Evolutionary conservation across 1,140 invertebrate genomes (phyloP).

Genomic region (Drosophila ananassae): DNA sequence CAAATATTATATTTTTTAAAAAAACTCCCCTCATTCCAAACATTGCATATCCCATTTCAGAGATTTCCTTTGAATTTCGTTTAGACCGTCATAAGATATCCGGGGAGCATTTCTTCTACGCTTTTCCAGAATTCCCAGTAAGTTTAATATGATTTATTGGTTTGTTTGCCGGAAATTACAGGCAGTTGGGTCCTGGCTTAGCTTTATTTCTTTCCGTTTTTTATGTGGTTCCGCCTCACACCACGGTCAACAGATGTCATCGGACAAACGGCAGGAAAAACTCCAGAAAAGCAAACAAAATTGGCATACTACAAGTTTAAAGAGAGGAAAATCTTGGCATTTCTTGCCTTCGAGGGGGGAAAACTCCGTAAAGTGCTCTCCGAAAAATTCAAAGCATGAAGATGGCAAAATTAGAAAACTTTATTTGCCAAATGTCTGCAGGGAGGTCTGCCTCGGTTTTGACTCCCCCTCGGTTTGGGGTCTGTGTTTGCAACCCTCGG

Average conservation of each 20-base stretch:
- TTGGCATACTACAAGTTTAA: constrained; percentile 63
- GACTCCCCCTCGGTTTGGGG: constrained; percentile 8
- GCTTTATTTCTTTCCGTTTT: neutral
- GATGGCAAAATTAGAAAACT: constrained; percentile 81
- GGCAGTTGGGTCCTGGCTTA: constrained; percentile 40
- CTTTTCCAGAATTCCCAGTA: constrained; percentile 53
- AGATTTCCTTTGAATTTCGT: constrained; percentile 67
- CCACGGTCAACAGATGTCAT: constrained; percentile 38
- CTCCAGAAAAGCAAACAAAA: constrained; percentile 60
- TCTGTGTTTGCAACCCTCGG: constrained; percentile 67
- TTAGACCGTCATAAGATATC: constrained; percentile 66
- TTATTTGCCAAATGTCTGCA: constrained; percentile 68
- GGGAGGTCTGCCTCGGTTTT: constrained; percentile 39
- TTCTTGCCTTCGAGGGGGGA: neutral
- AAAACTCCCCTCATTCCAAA: constrained; percentile 7
- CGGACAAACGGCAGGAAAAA: constrained; percentile 44
- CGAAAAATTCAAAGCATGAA: constrained; percentile 76
- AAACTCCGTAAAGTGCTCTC: constrained; percentile 37
- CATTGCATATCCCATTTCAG: constrained; percentile 60
- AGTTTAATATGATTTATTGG: constrained; percentile 84
- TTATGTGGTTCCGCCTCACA: constrained; percentile 21
- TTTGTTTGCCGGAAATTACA: constrained; percentile 83
- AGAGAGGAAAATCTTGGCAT: constrained; percentile 39
- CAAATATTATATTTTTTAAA: neutral
- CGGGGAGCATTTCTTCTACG: constrained; percentile 54